Conservation (phyloP, 2,797 vertebrate species). For the Aotus griseimembra region DNA sequence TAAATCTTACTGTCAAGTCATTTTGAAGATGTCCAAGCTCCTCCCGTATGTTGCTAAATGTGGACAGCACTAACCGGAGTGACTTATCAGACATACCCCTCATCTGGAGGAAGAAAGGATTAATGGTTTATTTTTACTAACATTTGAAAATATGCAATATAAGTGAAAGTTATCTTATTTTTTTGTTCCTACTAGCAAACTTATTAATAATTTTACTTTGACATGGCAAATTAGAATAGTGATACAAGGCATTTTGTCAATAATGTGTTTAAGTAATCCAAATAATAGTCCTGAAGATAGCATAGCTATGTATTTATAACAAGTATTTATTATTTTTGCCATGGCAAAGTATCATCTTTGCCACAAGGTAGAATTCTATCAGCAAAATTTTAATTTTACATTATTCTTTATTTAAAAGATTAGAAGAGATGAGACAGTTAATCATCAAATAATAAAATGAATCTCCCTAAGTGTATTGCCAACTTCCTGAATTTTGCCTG, state of each 20-base stretch:
- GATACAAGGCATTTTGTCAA: neutral
- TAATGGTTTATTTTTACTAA: conserved; percentile 2
- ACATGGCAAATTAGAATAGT: conserved; percentile 10
- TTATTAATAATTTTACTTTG: conserved; percentile 35
- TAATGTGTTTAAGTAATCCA: neutral
- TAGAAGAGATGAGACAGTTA: neutral
- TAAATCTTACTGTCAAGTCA: conserved; percentile 90
- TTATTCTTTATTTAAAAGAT: conserved; percentile 42
- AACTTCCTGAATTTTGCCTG: neutral
- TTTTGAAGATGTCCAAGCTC: conserved; percentile 95
- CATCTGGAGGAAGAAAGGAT: conserved; percentile 86
- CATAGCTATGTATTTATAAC: neutral
- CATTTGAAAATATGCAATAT: conserved; percentile 19
- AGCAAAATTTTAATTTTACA: conserved; percentile 12
- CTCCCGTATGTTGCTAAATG: conserved; percentile 94
- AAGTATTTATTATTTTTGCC: neutral
- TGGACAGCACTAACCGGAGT: conserved; percentile 93
- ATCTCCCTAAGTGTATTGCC: neutral
- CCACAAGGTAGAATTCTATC: conserved; percentile 2
- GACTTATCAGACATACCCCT: conserved; percentile 94
- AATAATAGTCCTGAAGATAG: conserved; percentile 23
- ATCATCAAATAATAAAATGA: conserved; percentile 38
- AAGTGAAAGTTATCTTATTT: conserved; percentile 1
- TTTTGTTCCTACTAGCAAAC: neutral
- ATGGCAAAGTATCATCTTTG: neutral